phyloP scores from a whole-genome alignment of 2,888 invertebrate genomes.

The Tolmerus cingulatus region DNA sequence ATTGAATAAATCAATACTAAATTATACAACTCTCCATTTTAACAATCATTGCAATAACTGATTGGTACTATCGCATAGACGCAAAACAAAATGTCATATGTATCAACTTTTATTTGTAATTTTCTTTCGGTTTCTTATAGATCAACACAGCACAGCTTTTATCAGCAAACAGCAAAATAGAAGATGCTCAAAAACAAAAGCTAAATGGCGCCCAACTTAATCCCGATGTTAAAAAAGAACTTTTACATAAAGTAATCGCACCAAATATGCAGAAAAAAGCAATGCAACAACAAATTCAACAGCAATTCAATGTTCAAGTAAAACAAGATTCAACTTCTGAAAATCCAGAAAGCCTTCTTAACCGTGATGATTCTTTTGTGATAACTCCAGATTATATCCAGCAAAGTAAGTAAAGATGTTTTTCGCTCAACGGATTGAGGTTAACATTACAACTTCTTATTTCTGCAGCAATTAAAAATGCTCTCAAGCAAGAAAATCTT shows the following conservation, averaged over 20 bases:
- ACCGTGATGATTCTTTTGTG: constrained; percentile 70
- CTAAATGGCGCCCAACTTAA: constrained; percentile 49
- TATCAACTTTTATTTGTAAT: not conserved
- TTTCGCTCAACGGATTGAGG: not conserved
- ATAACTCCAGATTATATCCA: constrained; percentile 92
- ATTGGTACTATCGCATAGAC: constrained; percentile 9
- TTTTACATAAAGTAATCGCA: constrained; percentile 54
- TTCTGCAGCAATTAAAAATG: constrained; percentile 84
- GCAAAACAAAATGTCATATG: not conserved
- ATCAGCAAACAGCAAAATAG: constrained; percentile 31
- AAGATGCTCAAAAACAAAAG: constrained; percentile 46
- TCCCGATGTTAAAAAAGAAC: constrained; percentile 53
- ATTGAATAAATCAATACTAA: not conserved
- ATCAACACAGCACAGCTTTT: constrained; percentile 41
- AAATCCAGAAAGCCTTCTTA: constrained; percentile 45
- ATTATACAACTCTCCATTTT: constrained; percentile 31
- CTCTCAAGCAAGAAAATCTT: constrained; percentile 88
- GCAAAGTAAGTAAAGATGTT: constrained; percentile 76
- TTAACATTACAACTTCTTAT: not conserved
- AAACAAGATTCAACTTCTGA: constrained; percentile 30
- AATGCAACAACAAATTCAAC: constrained; percentile 62
- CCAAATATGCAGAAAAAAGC: constrained; percentile 60
- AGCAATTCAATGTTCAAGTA: constrained; percentile 12
- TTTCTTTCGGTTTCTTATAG: constrained; percentile 38
- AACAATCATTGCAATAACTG: not conserved